Evolutionary conservation across 2,888 invertebrate genomes (phyloP).

Genomic region (Scaptomyza caliginosa): DNA sequence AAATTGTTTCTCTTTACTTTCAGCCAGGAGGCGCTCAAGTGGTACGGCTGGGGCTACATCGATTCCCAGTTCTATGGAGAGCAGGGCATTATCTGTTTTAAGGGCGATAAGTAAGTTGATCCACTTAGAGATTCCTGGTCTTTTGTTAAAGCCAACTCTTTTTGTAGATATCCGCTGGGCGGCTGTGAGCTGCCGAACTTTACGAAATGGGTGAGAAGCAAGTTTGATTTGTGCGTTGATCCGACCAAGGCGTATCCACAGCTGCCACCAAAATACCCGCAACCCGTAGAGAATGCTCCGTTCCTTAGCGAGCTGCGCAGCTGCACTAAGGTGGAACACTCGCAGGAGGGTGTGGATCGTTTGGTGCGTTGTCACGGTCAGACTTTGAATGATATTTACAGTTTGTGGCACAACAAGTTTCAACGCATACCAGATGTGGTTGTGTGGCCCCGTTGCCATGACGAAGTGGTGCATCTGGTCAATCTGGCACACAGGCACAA

Average conservation of each 20-base stretch:
- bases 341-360: constrained; percentile 92
- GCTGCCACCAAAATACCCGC: constrained; percentile 87
- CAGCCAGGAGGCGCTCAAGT: constrained; percentile 96
- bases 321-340: constrained; percentile 86
- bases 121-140: too few relatives aligned
- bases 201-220: constrained; percentile 90
- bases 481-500: constrained; percentile 89
- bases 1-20: constrained; percentile 39
- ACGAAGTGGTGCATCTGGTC: constrained; percentile 93
- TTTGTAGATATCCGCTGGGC: constrained; percentile 90
- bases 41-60: constrained; percentile 99
- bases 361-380: constrained; percentile 96
- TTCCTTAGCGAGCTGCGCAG: constrained; percentile 86
- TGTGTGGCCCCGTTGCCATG: constrained; percentile 94
- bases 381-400: constrained; percentile 94
- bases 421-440: constrained; percentile 96
- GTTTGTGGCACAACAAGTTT: constrained; percentile 89
- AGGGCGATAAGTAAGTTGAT: constrained; percentile 91
- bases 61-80: constrained; percentile 93
- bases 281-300: constrained; percentile 87
- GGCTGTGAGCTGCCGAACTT: constrained; percentile 90
- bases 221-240: constrained; percentile 88
- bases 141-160: background rate
- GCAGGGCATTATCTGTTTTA: constrained; percentile 88
- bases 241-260: constrained; percentile 84